Evolutionary conservation across 2,888 invertebrate genomes (phyloP).

Genomic region (Thymelicus sylvestris): DNA sequence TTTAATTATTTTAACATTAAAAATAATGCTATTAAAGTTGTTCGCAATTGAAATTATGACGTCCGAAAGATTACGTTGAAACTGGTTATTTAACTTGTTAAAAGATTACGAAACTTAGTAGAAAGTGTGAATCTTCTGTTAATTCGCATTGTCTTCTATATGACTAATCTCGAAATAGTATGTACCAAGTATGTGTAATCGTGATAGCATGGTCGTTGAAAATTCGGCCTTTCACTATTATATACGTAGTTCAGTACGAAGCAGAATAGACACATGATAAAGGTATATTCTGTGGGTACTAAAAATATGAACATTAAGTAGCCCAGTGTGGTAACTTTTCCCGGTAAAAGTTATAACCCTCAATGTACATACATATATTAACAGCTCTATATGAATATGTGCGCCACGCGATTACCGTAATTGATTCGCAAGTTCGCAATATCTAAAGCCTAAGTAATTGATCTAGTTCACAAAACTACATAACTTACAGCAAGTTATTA

Average conservation of each 20-base stretch:
- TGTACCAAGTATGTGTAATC: neutral
- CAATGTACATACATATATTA: neutral
- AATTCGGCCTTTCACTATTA: neutral
- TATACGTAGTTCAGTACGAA: neutral
- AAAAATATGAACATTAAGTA: too few species aligned
- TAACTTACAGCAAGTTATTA: conserved; percentile 15
- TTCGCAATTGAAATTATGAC: conserved; percentile 16
- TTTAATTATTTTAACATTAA: conserved; percentile 61
- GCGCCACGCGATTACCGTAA: neutral
- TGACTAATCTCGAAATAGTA: neutral
- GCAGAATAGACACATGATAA: neutral
- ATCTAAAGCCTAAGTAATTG: conserved; percentile 3
- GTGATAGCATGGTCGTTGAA: neutral
- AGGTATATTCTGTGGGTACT: too few species aligned
- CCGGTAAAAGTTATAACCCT: too few species aligned
- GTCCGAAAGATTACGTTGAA: neutral
- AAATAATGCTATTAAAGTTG: conserved; percentile 38
- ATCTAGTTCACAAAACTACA: conserved; percentile 9
- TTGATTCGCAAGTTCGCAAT: neutral
- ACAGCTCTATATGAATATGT: neutral
- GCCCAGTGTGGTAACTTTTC: too few species aligned
- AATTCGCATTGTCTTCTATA: neutral
- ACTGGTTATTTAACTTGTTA: conserved; percentile 17
- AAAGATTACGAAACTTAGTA: conserved; percentile 21
- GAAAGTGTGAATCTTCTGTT: conserved; percentile 12